Evolutionary conservation across 2,113 vertebrate genomes (phyloP).

Genomic region (Pleuronectes platessa): DNA sequence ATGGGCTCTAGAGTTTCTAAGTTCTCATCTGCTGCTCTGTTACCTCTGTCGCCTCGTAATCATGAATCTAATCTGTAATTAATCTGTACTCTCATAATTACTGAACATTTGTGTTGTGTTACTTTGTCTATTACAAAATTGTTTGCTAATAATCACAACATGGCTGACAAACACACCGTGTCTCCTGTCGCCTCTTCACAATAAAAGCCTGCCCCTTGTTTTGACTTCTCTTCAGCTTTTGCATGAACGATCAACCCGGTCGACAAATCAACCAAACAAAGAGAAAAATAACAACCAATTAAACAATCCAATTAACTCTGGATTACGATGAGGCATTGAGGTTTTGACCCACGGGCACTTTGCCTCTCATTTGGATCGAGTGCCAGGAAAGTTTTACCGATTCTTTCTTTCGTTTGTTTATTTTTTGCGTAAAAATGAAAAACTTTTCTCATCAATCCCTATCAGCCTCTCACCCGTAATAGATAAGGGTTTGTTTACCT

Average conservation of each 20-base stretch:
- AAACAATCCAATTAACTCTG: constrained; percentile 33
- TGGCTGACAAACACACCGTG: neutral
- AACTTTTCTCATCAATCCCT: constrained; percentile 72
- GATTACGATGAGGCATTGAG: constrained; percentile 5
- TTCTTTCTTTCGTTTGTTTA: constrained; percentile 1
- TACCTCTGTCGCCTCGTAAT: neutral
- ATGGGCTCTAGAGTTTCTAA: too few relatives aligned
- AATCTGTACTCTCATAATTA: neutral
- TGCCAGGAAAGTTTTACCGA: constrained; percentile 38
- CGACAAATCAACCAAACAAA: neutral
- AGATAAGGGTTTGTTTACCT: constrained; percentile 74
- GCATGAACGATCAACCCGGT: neutral
- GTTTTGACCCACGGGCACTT: constrained; percentile 8
- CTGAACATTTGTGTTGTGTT: neutral
- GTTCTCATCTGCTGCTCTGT: neutral
- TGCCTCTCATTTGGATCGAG: neutral
- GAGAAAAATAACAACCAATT: neutral
- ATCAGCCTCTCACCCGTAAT: constrained; percentile 58
- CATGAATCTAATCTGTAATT: neutral
- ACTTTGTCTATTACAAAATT: neutral
- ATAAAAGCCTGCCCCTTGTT: neutral
- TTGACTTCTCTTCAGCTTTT: neutral
- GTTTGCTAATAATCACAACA: neutral
- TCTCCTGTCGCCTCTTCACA: neutral
- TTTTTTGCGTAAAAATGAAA: neutral